Conservation (phyloP, 2,113 vertebrate species). For the Pampusana beccarii region DNA sequence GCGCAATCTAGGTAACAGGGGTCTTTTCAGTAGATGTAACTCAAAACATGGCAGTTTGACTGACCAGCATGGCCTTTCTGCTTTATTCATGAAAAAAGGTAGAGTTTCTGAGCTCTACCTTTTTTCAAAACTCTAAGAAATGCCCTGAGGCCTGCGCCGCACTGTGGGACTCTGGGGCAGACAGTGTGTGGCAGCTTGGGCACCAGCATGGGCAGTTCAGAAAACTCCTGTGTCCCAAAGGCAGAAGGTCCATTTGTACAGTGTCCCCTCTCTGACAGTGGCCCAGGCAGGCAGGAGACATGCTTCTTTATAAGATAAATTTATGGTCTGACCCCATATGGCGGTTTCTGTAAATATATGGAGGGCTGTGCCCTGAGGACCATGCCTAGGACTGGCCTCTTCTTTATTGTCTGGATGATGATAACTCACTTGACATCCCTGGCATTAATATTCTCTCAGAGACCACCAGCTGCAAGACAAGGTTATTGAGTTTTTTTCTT, state of each 20-base stretch:
- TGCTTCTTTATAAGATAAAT: background rate
- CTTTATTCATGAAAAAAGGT: background rate
- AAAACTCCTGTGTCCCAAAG: background rate
- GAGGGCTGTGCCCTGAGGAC: background rate
- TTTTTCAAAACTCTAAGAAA: background rate
- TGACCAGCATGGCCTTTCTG: background rate
- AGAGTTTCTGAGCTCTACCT: background rate
- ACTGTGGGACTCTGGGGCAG: fast-evolving
- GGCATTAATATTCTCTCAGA: background rate
- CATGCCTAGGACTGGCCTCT: background rate
- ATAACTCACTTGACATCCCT: background rate
- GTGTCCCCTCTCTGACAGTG: background rate
- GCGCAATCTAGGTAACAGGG: background rate
- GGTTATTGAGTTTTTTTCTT: background rate
- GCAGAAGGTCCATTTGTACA: background rate
- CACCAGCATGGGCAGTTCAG: background rate
- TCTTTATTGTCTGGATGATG: background rate
- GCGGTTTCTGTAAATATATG: background rate
- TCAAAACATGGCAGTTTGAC: background rate
- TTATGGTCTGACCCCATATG: background rate
- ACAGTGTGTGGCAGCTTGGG: background rate
- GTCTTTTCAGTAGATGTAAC: background rate
- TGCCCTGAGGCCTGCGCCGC: fast-evolving
- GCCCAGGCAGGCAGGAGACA: background rate
- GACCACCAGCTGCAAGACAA: background rate